Conservation (phyloP, 53 echinoderm and acorn worm species). For the Echinarachnius parma region DNA sequence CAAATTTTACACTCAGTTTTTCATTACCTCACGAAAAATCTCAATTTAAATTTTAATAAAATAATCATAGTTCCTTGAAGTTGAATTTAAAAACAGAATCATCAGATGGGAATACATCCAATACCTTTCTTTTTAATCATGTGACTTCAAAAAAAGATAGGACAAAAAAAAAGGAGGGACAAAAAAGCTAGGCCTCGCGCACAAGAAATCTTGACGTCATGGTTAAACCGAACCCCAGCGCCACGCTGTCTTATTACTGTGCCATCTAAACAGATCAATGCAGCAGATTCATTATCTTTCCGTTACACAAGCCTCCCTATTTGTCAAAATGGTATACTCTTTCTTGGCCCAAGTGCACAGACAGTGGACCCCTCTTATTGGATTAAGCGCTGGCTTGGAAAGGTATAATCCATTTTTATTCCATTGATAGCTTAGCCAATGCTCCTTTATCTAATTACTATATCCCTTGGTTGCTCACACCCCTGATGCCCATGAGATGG, state of each 20-base stretch:
- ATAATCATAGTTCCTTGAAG: no score
- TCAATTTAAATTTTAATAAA: no score
- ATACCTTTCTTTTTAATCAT: no score
- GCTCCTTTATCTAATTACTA: constrained; percentile 37
- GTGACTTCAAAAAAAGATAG: no score
- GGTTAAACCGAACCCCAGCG: background rate
- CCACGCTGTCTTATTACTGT: background rate
- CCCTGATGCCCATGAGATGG: no score
- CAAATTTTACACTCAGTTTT: no score
- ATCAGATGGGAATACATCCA: no score
- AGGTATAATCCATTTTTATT: constrained; percentile 45
- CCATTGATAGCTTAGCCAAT: constrained; percentile 45
- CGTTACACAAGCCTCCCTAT: constrained; percentile 5
- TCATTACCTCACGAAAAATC: no score
- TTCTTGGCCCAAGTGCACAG: constrained; percentile 8
- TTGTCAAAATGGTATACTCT: constrained; percentile 25
- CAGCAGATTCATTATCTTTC: background rate
- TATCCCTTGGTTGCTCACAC: constrained; percentile 19
- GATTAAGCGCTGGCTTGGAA: constrained; percentile 29
- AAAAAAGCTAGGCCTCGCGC: no score
- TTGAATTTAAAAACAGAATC: no score
- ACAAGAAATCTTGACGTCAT: background rate
- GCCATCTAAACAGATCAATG: constrained; percentile 34
- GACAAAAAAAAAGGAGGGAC: no score
- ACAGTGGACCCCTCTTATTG: constrained; percentile 15